Evolutionary conservation across 2,888 invertebrate genomes (phyloP).

Genomic region (Artemia sinica): DNA sequence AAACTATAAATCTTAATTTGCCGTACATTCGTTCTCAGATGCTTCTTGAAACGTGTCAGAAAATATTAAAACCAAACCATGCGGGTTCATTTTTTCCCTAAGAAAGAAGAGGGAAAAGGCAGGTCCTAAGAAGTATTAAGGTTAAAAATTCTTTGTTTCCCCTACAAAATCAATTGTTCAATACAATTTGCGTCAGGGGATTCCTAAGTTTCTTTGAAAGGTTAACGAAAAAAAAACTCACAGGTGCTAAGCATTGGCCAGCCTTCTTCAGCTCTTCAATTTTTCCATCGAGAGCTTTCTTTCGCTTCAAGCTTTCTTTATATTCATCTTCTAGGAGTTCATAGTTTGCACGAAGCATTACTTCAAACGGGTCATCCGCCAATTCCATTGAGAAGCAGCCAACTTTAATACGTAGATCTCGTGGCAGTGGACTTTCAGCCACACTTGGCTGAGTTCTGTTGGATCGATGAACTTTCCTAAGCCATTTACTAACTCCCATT

Average conservation of each 20-base stretch:
- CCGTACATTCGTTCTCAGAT: no score
- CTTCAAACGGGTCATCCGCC: conserved; percentile 95
- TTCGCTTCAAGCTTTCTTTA: conserved; percentile 73
- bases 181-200: no score
- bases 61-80: no score
- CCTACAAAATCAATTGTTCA: no score
- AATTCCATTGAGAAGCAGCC: conserved; percentile 77
- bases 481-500: conserved; percentile 81
- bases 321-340: conserved; percentile 88
- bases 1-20: no score
- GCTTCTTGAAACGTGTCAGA: no score
- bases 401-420: conserved; percentile 55
- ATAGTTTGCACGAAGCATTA: conserved; percentile 83
- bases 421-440: conserved; percentile 52
- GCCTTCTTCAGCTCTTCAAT: conserved; percentile 61
- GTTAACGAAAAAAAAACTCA: no score
- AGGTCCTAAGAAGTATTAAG: no score
- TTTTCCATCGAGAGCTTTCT: conserved; percentile 72
- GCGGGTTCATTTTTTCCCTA: no score
- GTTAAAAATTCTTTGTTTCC: no score
- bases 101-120: no score
- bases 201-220: no score
- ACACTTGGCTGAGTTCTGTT: conserved; percentile 48
- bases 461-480: conserved; percentile 56
- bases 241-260: conserved; percentile 52